Conservation (phyloP, 2,113 vertebrate species). For the Catharus bicknelli region DNA sequence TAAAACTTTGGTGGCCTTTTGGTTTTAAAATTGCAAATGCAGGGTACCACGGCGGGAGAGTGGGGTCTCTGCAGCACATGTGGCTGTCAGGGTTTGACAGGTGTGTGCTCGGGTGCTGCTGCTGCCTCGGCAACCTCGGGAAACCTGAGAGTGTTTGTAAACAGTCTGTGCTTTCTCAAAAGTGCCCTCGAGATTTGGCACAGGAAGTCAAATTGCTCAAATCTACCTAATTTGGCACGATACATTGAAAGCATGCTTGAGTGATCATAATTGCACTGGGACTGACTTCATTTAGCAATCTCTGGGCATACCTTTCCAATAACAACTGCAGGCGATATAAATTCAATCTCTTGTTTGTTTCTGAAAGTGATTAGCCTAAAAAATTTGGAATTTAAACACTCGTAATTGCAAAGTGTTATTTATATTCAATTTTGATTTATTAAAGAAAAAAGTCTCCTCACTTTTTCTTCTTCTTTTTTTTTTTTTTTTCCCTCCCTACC, state of each 20-base stretch:
- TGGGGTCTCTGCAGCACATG: constrained; percentile 48
- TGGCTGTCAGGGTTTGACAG: constrained; percentile 76
- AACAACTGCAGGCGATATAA: constrained; percentile 80
- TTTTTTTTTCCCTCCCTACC: not conserved
- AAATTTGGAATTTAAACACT: constrained; percentile 78
- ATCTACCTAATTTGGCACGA: constrained; percentile 86
- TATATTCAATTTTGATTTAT: constrained; percentile 76
- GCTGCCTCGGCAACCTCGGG: constrained; percentile 71
- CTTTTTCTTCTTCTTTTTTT: not conserved
- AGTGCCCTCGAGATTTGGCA: constrained; percentile 77
- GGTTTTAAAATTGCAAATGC: constrained; percentile 20
- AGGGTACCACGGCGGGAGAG: not conserved
- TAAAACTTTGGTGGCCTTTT: constrained; percentile 64
- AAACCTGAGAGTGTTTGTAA: constrained; percentile 87
- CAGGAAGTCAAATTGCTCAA: constrained; percentile 87
- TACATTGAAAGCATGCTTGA: constrained; percentile 80
- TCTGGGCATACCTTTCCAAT: constrained; percentile 79
- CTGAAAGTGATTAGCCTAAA: constrained; percentile 79
- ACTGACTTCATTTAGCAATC: constrained; percentile 80
- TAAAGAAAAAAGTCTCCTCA: constrained; percentile 55
- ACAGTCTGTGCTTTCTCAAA: constrained; percentile 90
- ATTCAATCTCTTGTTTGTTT: constrained; percentile 77
- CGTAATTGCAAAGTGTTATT: constrained; percentile 76
- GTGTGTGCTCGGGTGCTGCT: constrained; percentile 65
- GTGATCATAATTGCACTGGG: constrained; percentile 83